These are phyloP conservation scores for Prenolepis imparis DNA, from an alignment of 2,888 invertebrate genomes.

Conservation along the genomic window DNA sequence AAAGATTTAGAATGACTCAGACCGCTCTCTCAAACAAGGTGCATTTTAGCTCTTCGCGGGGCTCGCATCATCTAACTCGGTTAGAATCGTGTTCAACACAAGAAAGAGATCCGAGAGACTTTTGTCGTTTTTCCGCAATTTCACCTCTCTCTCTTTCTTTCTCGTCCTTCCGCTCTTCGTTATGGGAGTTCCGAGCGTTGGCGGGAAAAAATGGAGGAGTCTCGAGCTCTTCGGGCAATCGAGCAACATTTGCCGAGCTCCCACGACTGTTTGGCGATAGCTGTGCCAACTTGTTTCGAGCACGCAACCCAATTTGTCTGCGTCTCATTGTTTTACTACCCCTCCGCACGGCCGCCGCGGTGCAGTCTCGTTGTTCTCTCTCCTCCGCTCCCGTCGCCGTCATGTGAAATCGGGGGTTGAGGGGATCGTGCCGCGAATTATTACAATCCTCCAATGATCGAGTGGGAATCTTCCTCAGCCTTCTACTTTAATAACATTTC, in stretches of 20 bases:
- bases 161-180: conserved; percentile 27
- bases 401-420: conserved; percentile 33
- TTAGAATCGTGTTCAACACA: conserved; percentile 83
- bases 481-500: conserved; percentile 39
- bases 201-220: conserved; percentile 70
- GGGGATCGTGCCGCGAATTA: conserved; percentile 66
- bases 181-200: conserved; percentile 50
- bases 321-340: conserved; percentile 84
- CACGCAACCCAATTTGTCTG: conserved; percentile 86
- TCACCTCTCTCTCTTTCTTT: conserved; percentile 27
- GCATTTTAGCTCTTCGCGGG: conserved; percentile 1
- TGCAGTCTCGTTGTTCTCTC: conserved; percentile 26
- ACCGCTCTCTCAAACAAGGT: neutral
- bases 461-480: conserved; percentile 49
- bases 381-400: conserved; percentile 37
- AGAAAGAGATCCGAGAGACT: conserved; percentile 61
- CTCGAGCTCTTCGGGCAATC: conserved; percentile 72
- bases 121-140: conserved; percentile 69
- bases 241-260: conserved; percentile 84
- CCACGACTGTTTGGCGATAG: conserved; percentile 86
- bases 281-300: conserved; percentile 86
- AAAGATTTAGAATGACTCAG: neutral
- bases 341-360: conserved; percentile 9
- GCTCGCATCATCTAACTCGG: conserved; percentile 80
- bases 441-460: conserved; percentile 67